phyloP scores from a whole-genome alignment of 37 sponge, comb jelly and placozoan species.

The Spongia lamella region DNA sequence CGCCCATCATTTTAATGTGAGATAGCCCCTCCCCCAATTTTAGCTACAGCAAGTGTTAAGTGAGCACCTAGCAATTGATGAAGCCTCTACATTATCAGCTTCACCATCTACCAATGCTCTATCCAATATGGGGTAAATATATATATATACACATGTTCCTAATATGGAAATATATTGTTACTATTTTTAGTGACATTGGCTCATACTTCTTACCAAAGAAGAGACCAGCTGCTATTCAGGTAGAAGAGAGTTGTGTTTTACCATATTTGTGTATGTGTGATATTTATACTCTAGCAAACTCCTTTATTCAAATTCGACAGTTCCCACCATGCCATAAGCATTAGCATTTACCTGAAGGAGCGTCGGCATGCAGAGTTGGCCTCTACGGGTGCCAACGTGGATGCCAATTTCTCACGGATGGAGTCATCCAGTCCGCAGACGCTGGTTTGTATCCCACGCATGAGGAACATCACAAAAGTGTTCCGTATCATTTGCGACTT shows the following conservation, averaged over 20 bases:
- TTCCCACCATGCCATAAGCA: constrained; percentile 76
- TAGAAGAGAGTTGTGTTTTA: too few relatives aligned
- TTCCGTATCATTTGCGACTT: constrained; percentile 49
- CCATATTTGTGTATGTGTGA: too few relatives aligned
- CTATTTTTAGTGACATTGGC: too few relatives aligned
- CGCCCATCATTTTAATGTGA: not conserved
- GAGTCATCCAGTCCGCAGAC: constrained; percentile 56
- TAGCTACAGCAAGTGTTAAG: constrained; percentile 33
- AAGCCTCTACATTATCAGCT: not conserved
- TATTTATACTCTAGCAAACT: too few relatives aligned
- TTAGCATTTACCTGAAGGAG: constrained; percentile 82
- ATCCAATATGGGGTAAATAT: too few relatives aligned
- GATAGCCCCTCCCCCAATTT: not conserved
- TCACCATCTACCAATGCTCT: too few relatives aligned
- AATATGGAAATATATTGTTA: too few relatives aligned
- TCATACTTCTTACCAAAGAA: too few relatives aligned
- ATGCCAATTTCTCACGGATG: constrained; percentile 19
- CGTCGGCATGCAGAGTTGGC: constrained; percentile 48
- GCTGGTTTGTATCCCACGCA: constrained; percentile 59
- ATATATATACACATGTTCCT: too few relatives aligned
- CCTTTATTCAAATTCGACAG: constrained; percentile 76
- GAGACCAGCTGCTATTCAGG: too few relatives aligned
- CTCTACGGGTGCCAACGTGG: not conserved
- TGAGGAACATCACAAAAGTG: constrained; percentile 65
- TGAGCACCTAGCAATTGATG: constrained; percentile 16